Evolutionary conservation across 2,888 invertebrate genomes (phyloP).

Genomic region (Tinea pellionella): DNA sequence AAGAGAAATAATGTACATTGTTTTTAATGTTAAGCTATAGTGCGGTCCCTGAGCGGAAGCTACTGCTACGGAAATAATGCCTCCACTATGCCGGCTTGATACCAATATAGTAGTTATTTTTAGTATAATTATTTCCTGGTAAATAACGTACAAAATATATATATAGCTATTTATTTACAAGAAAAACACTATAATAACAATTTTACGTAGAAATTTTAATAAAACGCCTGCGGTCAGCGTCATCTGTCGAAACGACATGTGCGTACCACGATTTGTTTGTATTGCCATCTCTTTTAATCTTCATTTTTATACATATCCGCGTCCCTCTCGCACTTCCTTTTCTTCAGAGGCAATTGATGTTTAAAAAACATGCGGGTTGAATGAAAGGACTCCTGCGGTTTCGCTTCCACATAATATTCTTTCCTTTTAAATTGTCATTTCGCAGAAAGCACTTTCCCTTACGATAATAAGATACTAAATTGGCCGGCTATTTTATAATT

Average conservation of each 20-base stretch:
- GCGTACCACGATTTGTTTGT: conserved; percentile 57
- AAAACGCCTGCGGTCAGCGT: conserved; percentile 37
- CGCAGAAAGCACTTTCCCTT: not conserved
- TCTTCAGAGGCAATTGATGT: conserved; percentile 50
- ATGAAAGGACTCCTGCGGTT: conserved; percentile 44
- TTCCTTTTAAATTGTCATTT: not conserved
- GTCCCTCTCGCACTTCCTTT: conserved; percentile 26
- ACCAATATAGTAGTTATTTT: too few relatives aligned
- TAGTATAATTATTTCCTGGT: too few relatives aligned
- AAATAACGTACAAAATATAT: too few relatives aligned
- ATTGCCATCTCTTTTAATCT: conserved; percentile 30
- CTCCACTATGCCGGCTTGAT: too few relatives aligned
- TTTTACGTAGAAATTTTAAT: not conserved
- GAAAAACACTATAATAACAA: conserved; percentile 3
- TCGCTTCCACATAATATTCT: conserved; percentile 27
- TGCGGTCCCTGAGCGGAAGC: too few relatives aligned
- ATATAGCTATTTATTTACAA: conserved; percentile 7
- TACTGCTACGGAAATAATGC: too few relatives aligned
- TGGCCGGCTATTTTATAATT: not conserved
- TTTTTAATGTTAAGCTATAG: too few relatives aligned
- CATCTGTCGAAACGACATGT: conserved; percentile 62
- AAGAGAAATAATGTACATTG: not conserved
- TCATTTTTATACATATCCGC: conserved; percentile 12
- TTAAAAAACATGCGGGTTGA: conserved; percentile 53
- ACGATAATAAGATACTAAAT: not conserved